A percentile compares a stretch with the other conserved stretches of the same genome.
These are phyloP conservation scores for Falco novaeseelandiae DNA, from an alignment of 2,797 vertebrate species.

Conservation along the genomic window DNA sequence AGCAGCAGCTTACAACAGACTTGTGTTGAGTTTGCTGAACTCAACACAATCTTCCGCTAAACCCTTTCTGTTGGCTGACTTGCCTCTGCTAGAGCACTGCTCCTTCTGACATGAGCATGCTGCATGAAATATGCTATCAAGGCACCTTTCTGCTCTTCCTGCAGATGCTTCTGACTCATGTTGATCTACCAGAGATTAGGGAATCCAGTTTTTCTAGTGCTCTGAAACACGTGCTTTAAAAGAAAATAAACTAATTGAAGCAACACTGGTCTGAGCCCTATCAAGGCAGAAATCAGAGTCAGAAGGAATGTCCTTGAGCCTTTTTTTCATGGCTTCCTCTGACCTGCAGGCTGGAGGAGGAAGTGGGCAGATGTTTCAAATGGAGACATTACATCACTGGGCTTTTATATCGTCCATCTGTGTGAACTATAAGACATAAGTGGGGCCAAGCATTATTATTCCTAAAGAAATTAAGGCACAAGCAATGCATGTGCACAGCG, in stretches of 20 bases:
- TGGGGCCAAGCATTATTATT: background rate
- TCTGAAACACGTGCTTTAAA: background rate
- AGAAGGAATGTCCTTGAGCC: conserved; percentile 1
- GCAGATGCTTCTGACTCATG: conserved; percentile 36
- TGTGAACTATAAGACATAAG: background rate
- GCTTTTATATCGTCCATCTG: background rate
- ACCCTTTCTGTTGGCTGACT: background rate
- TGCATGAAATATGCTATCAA: background rate
- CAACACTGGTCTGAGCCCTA: background rate
- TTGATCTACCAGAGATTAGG: background rate
- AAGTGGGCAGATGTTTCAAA: conserved; percentile 37
- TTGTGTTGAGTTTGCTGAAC: background rate
- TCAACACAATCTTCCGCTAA: background rate
- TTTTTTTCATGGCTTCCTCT: background rate
- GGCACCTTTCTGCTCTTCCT: conserved; percentile 5
- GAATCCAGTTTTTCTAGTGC: conserved; percentile 1
- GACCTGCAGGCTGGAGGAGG: background rate
- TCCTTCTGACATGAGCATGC: background rate
- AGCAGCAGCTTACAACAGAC: background rate
- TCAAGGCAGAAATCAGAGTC: conserved; percentile 6
- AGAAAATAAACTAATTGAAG: conserved; percentile 35
- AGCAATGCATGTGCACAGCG: background rate
- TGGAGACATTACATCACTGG: background rate
- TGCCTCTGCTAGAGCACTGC: background rate
- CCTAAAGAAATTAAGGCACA: background rate